Base-by-base conservation (phyloP, 2,113 vertebrate species). In the Cairina moschata region DNA sequence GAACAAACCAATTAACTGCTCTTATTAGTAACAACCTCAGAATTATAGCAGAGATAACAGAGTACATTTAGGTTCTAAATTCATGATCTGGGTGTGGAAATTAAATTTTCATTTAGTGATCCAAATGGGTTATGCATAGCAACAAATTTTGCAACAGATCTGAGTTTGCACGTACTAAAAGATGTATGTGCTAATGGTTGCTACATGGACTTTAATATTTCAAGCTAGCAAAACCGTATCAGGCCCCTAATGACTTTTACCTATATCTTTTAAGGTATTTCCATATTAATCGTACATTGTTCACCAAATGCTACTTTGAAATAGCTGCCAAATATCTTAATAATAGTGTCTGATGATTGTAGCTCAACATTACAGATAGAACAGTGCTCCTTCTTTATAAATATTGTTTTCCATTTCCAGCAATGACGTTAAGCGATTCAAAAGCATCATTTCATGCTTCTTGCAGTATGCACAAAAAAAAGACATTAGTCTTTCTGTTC, bases 381-480 rank as follows among this genome's bases (percentile, higher is more conserved):
- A 36, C 73, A 75, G 78, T 60, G 34, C 69, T 76, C 9, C 34
- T 58, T 60, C 86, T 95, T 93, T 42, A 56, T 80, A 94, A 92
- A 86, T 18, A 71, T 22, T 20, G 11, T 52, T 96, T 92, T 91
- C 76, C 59, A 91, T 92, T 88, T 86, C 65, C 69, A 93, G 69
- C 42, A 77, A 77, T 34, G 65, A 74, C 65, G 74, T 86, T 72
- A 91, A 74, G 42, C 2, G 3, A 88, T 75, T 91, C 80, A 52
- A 95, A 95, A 89, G 86, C 56, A 86, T 82, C 86, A 86, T 56
- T 86, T 95, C 52, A 75, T 72, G 74, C 38, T 75, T 71, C 80
- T 83, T 72, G 16, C 58, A 94, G 86, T 54, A 91, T 75, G 42
- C 22, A 76, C 62, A 68, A 18, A 65, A 86, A 86, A 83, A 91